Conservation (phyloP, 2,797 vertebrate species). For the Octomys mimax region DNA sequence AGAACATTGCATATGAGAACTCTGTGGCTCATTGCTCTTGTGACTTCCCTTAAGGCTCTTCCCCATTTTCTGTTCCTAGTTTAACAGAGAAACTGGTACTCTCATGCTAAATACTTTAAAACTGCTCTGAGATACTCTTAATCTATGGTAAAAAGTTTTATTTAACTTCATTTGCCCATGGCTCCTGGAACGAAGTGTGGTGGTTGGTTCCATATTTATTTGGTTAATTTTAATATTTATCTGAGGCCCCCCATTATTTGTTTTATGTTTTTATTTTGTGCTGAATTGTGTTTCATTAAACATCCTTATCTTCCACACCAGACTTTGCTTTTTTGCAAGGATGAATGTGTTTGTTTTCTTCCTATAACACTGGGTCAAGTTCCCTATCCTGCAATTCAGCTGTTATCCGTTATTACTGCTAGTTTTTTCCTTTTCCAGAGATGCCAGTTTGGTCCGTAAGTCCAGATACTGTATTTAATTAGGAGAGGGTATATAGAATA, state of each 20-base stretch:
- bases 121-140: not conserved
- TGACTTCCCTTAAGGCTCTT: not conserved
- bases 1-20: not conserved
- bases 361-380: constrained; percentile 61
- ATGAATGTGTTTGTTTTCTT: constrained; percentile 78
- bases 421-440: not conserved
- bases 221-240: constrained; percentile 54
- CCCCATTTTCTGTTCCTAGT: not conserved
- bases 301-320: constrained; percentile 82
- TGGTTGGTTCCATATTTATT: constrained; percentile 1
- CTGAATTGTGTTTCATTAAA: constrained; percentile 79
- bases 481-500: not conserved
- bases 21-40: not conserved
- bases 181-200: not conserved
- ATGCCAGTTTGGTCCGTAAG: constrained; percentile 57
- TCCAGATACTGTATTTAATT: constrained; percentile 18
- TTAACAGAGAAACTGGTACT: not conserved
- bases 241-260: not conserved
- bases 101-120: not conserved
- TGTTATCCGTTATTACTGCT: constrained; percentile 70
- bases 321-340: constrained; percentile 76
- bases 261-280: constrained; percentile 77
- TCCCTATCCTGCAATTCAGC: constrained; percentile 69
- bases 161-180: not conserved
- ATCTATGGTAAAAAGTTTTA: not conserved